Evolutionary conservation across 1,140 invertebrate species (phyloP).

Genomic region (Eriosoma lanigerum): DNA sequence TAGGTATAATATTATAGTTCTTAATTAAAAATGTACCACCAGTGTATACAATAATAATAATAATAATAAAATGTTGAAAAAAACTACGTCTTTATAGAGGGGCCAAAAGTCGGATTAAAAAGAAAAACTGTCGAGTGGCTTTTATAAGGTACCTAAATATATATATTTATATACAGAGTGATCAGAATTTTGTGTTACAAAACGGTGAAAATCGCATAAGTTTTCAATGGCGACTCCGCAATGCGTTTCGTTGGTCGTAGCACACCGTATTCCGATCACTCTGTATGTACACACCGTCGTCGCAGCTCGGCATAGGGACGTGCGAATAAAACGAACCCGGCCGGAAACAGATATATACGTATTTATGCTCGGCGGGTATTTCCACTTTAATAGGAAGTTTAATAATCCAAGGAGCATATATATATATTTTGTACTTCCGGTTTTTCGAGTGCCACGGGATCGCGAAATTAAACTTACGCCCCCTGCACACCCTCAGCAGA

Average conservation of each 20-base stretch:
- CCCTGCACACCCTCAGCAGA: background rate
- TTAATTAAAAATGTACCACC: conserved; percentile 40
- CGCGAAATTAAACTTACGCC: conserved; percentile 36
- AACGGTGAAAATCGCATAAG: too few species aligned
- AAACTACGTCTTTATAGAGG: conserved; percentile 25
- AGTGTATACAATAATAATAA: background rate
- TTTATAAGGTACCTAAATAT: too few species aligned
- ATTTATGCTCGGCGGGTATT: background rate
- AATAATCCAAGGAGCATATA: conserved; percentile 34
- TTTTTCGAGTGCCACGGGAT: background rate
- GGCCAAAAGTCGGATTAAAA: conserved; percentile 45
- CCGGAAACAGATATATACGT: conserved; percentile 13
- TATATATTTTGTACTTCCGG: background rate
- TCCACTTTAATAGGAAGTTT: conserved; percentile 23
- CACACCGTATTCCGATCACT: too few species aligned
- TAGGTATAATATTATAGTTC: background rate
- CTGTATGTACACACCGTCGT: too few species aligned
- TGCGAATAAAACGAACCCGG: conserved; percentile 5
- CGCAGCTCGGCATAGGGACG: background rate
- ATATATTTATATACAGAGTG: too few species aligned
- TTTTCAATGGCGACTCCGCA: too few species aligned
- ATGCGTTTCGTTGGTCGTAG: too few species aligned
- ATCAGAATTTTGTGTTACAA: too few species aligned
- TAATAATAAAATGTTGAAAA: background rate
- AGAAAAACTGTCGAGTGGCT: background rate